Percentiles rank a stretch among this genome's conserved stretches.
These are phyloP conservation scores for Furnarius figulus DNA, from an alignment of 2,113 vertebrate genomes.

Conservation along the genomic window DNA sequence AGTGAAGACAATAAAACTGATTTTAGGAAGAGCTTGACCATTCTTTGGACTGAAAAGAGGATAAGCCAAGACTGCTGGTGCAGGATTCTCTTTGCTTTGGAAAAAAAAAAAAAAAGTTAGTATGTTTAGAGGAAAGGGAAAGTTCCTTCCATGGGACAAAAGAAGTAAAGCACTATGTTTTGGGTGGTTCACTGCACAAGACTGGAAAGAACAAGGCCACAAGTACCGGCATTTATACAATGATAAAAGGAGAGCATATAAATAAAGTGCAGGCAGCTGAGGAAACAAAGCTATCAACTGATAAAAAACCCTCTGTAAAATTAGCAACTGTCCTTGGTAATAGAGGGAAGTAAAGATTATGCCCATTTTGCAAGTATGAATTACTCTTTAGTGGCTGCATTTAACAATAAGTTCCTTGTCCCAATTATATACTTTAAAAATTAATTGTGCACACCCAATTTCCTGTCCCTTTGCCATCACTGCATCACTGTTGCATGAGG, in stretches of 20 bases:
- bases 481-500: not conserved
- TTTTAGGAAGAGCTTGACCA: not conserved
- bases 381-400: not conserved
- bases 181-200: not conserved
- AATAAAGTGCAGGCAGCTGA: not conserved
- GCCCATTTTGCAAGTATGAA: not conserved
- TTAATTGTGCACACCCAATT: constrained; percentile 7
- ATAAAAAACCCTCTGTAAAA: not conserved
- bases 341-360: not conserved
- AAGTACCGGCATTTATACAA: fast-evolving
- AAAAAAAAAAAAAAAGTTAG: not conserved
- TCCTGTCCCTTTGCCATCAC: not conserved
- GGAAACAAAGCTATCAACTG: not conserved
- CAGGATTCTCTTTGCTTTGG: not conserved
- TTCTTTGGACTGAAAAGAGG: not conserved
- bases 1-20: not conserved
- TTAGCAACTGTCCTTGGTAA: not conserved
- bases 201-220: not conserved
- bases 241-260: not conserved
- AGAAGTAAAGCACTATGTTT: not conserved
- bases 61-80: not conserved
- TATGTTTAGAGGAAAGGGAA: not conserved
- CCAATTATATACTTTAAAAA: constrained; percentile 22
- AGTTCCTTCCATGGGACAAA: not conserved
- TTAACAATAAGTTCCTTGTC: constrained; percentile 6